Base-by-base conservation (phyloP, 2,888 invertebrate genomes). In the Hypomecis atomaria region DNA sequence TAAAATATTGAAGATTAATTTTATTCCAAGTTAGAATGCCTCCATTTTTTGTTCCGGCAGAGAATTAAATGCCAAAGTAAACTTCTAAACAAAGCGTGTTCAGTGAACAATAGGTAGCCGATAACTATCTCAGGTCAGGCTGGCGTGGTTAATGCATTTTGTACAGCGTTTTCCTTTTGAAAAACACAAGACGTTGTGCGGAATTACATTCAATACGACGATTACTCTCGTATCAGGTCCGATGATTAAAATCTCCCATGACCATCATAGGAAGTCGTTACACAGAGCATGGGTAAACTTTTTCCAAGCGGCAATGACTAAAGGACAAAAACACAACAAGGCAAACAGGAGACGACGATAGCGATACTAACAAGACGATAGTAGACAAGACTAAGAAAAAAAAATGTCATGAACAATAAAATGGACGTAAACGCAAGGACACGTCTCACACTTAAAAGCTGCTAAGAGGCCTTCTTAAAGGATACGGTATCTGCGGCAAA, bases 41-140 rank as follows among this genome's bases (percentile, higher is more conserved):
- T 6, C 33, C 0, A 7, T 52, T 42, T 52, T 52, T 52, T 52
- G 40, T 52, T 33, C 10, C 6, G 23, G 11, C 40, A 23, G 23
- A 10, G 5, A 52, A 50, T 38, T 40, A 40, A 52, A 33, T 52
- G 23, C 47, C 40, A n/a, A 47, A 47, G 37, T 47, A 48, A 63
- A 65, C 57, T 54, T 33, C 52, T 59, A 53, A 59, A 59, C 52
- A 59, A 59, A 59, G 59, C 52, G 45, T 53, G 23, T 60, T 48
- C 54, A 54, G n/a, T 48, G 47, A 60, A 60, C 60, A 60, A 60
- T 48, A 48, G 54, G 52, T 36, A 54, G 50, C 56, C 50, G 62
- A 62, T 62, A 5, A 9, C 43, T 50, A 62, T 62, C 60, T 48
- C 47, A 10, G 54, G 42, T 59, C 48, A 54, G 13, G 8, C 55